phyloP scores from a whole-genome alignment of 2,797 vertebrate genomes.

The Pseudochromis fuscus region DNA sequence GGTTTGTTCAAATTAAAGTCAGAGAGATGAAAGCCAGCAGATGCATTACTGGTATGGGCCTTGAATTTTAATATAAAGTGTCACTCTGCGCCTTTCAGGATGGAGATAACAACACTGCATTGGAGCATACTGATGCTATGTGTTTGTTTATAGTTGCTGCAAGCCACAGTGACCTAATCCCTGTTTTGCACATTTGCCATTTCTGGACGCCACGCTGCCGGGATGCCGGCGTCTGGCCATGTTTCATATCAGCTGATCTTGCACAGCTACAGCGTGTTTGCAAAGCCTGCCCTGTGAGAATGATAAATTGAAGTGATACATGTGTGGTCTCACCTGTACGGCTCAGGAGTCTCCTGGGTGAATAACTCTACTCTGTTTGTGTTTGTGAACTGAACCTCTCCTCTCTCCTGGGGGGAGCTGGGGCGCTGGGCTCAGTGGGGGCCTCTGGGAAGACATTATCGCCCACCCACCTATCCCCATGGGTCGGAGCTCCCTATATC shows the following conservation, averaged over 20 bases:
- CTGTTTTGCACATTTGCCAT: slow-evolving; percentile 60
- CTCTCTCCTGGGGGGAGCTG: slow-evolving; percentile 61
- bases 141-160: slow-evolving; percentile 50
- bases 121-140: slow-evolving; percentile 5
- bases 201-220: slow-evolving; percentile 49
- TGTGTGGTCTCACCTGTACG: slow-evolving; percentile 79
- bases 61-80: slow-evolving; percentile 20
- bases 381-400: slow-evolving; percentile 66
- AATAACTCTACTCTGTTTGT: slow-evolving; percentile 67
- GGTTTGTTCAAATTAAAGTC: slow-evolving; percentile 17
- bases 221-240: slow-evolving; percentile 42
- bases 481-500: slow-evolving; percentile 64
- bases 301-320: slow-evolving; percentile 84
- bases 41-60: neutral
- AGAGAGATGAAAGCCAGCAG: neutral
- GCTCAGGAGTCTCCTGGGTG: slow-evolving; percentile 75
- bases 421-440: slow-evolving; percentile 62
- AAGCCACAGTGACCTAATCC: slow-evolving; percentile 65
- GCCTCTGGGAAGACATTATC: slow-evolving; percentile 81
- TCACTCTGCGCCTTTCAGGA: slow-evolving; percentile 20
- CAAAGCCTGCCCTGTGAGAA: slow-evolving; percentile 79
- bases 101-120: slow-evolving; percentile 20
- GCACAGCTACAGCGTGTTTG: slow-evolving; percentile 60
- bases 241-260: slow-evolving; percentile 73
- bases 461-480: slow-evolving; percentile 77